Evolutionary conservation across 2,113 vertebrate genomes (phyloP), one percentile per base, ranked within the genome.

Genomic region (Hyperopisus bebe): DNA sequence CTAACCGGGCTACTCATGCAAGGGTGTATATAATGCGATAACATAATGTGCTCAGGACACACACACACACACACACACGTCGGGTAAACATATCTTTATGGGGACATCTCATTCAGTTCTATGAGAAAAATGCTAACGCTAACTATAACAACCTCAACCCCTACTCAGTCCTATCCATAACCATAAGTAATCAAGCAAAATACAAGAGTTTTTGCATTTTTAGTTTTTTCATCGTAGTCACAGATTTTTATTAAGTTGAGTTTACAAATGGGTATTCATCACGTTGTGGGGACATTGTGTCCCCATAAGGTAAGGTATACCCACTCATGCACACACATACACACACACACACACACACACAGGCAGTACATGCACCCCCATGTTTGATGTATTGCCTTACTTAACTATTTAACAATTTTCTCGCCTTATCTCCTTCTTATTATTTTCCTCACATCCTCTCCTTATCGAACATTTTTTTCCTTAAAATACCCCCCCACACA

Each of bases 381-480:
- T 31, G 91, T 6, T 51, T 86, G 85, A 86, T 86, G 85, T 86
- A 86, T 44, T 90, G 55, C 88, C 35, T 27, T 39, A 31, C 31
- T 90, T 91, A 80, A n/a, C 86, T 90, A 91, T 91, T 90, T 42
- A 77, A 55, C 86, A 35, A 19, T 92, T 91, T 90, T 85, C 58
- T 48, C 53, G 88, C 27, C 90, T 91, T 88, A 87, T 90, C 89
- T 92, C 89, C 70, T 86, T 86, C 83, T 88, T 91, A 85, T 53
- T 89, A 80, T 84, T 88, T 44, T 88, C 92, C 92, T 74, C 88
- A 82, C 89, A 89, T 66, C 90, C 91, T 93, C 90, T 92, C 90
- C 92, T 95, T 95, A 95, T 95, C 94, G 92, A 92, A 91, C 90
- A 70, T 84, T 91, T 27, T 66, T 66, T 89, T 84, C 91, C 92